Base-by-base conservation (phyloP, 2,797 vertebrate species). In the Alca torda region DNA sequence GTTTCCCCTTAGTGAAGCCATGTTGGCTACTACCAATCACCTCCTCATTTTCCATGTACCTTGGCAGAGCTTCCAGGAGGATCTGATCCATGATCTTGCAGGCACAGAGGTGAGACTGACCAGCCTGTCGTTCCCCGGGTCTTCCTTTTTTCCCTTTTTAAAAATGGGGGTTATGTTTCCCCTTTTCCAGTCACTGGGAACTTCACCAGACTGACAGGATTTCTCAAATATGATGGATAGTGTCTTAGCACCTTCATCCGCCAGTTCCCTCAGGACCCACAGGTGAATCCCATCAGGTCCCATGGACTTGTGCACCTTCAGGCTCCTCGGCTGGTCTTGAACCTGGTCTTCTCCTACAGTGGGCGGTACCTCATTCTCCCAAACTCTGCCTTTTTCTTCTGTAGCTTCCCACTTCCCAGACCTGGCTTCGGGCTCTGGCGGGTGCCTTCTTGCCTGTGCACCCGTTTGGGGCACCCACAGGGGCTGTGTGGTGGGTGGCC, bases 391-490 rank as follows among this genome's bases (percentile, higher is more conserved):
- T n/a, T 21, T 57, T 17, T 16, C 31, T 57, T n/a, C 54, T 57
- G 12, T 9, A n/a, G 9, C 54, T 57, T 35, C 46, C 39, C 5
- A 2, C 20, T 73, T 60, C 26, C 11, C 10, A 5, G 37, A 13
- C 37, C 19, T 3, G 5, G 5, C 14, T 53, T 57, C 2, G 17
- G 37, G n/a, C 12, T 18, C 56, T 11, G 4, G 50, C 23, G 48
- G 9, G 16, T 30, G 9, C 15, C 9, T 51, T 53, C 51, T 61
- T 80, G 26, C 20, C 31, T 4, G 4, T 39, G 26, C 5, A 28
- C 10, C 7, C 3, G 0, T 51, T 6, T 28, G 41, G 9, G 63
- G n/a, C 7, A 45, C 7, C 28, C 1, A 2, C 16, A 23, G 26
- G 41, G 5, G 2, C 17, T 11, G 7, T 20, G 31, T 1, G 8